Base-by-base conservation (phyloP, 2,113 vertebrate genomes). In the Hystrix brachyura region DNA sequence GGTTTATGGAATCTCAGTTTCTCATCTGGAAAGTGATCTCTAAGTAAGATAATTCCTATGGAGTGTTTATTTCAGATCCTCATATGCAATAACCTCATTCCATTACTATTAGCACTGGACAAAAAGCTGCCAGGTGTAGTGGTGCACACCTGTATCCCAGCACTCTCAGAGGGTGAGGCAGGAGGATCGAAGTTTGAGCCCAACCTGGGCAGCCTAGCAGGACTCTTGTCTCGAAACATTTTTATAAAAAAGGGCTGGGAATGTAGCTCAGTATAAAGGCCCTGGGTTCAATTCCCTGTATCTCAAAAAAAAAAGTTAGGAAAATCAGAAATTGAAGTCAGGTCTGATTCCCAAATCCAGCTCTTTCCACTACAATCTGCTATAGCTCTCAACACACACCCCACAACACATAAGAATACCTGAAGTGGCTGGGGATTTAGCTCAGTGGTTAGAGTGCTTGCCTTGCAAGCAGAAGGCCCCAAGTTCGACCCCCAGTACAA, bases 251-350 rank as follows among this genome's bases (percentile, higher is more conserved):
- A 53, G 48, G 48, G 27, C 7, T 79, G 29, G 27, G 25, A 76
- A 46, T 76, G 11, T 76, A 48, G 25, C 72, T 76, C 13, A 48
- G 5, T 48, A 76, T 23, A 27, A 76, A 76, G 25, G 11, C 46
- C 46, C 48, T 48, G 23, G 23, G 43, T 74, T 76, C 11, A 76
- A 76, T 48, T 76, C 25, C 9, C 43, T 46, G 25, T 15, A 48
- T 48, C 23, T 76, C 21, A 25, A n/a, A 69, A 38, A 69, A 18
- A 69, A 65, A 38, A 71, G 21, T 46, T 46, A 74, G 48, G 12
- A 83, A 91, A 90, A 51, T 59, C 51, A 95, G 48, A 93, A 78
- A 55, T 67, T 43, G 71, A 94, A 85, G 14, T 94, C 91, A 38
- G 13, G 19, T 94, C 23, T 71, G 43, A 93, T 38, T 65, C 29